A percentile compares a stretch with the other conserved stretches of the same genome.
Conservation (phyloP, 2,113 vertebrate genomes). For the Dicaeum eximium region DNA sequence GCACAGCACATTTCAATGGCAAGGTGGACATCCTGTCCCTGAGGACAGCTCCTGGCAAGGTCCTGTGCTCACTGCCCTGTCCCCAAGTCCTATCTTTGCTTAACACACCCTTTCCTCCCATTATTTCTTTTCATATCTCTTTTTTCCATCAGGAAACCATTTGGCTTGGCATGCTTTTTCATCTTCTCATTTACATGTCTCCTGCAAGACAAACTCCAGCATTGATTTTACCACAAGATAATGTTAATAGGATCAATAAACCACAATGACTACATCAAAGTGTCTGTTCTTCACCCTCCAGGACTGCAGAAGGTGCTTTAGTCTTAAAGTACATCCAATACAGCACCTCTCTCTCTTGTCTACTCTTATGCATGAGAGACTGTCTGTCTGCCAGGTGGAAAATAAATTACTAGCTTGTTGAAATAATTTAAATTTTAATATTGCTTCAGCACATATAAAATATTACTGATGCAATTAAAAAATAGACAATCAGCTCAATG, state of each 20-base stretch:
- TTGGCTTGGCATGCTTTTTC: conserved; percentile 61
- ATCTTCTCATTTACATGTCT: conserved; percentile 70
- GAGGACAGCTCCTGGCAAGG: neutral
- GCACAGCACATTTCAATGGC: neutral
- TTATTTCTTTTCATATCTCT: conserved; percentile 25
- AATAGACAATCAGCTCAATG: conserved; percentile 24
- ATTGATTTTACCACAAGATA: conserved; percentile 75
- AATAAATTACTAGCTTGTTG: conserved; percentile 35
- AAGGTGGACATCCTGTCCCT: neutral
- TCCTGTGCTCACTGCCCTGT: neutral
- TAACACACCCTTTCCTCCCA: neutral
- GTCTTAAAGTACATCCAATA: neutral
- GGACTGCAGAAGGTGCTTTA: conserved; percentile 24
- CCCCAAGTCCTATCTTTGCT: neutral
- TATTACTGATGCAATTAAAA: conserved; percentile 68
- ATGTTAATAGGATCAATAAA: conserved; percentile 81
- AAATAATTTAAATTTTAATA: conserved; percentile 62
- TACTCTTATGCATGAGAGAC: conserved; percentile 4
- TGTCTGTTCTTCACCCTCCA: conserved; percentile 52
- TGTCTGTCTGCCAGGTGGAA: conserved; percentile 27
- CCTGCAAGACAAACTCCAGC: conserved; percentile 68
- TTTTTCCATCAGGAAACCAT: conserved; percentile 64
- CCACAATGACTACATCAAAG: conserved; percentile 65
- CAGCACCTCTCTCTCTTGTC: neutral
- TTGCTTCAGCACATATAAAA: conserved; percentile 58